Evolutionary conservation across 1,140 invertebrate genomes (phyloP).

Genomic region (Hestina assimilis): DNA sequence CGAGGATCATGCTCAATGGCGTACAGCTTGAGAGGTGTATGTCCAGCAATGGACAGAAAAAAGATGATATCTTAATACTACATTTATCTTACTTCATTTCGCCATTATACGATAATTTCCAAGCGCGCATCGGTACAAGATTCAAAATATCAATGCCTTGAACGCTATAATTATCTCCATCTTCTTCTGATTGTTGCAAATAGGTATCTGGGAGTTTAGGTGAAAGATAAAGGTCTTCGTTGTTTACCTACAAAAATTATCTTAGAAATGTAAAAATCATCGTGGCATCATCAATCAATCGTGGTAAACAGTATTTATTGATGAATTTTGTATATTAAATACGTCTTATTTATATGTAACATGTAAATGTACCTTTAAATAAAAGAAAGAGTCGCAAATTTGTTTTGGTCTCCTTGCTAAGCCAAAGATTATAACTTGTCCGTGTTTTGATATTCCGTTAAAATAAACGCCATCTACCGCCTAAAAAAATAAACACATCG

Average conservation of each 20-base stretch:
- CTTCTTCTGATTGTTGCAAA: constrained; percentile 73
- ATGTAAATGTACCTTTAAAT: constrained; percentile 67
- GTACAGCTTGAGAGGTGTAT: too few species aligned
- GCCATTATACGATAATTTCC: constrained; percentile 82
- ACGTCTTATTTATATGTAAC: too few species aligned
- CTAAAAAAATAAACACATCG: constrained; percentile 50
- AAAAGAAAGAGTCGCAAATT: constrained; percentile 78
- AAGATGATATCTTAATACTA: too few species aligned
- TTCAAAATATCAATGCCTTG: constrained; percentile 80
- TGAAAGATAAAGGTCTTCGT: constrained; percentile 80
- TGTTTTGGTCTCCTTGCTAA: constrained; percentile 74
- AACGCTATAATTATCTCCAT: constrained; percentile 79
- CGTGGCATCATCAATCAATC: too few species aligned
- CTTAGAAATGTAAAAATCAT: not conserved
- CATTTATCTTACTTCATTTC: constrained; percentile 78
- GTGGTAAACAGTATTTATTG: too few species aligned
- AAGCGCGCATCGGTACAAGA: constrained; percentile 82
- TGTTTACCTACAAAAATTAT: constrained; percentile 65
- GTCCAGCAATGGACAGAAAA: too few species aligned
- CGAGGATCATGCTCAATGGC: too few species aligned
- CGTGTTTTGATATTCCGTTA: constrained; percentile 76
- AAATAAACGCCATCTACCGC: constrained; percentile 81
- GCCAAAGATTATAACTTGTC: constrained; percentile 74
- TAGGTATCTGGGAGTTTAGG: constrained; percentile 82
- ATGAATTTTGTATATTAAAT: too few species aligned